Conservation (phyloP, 2,888 invertebrate species). For the Troilus luridus region DNA sequence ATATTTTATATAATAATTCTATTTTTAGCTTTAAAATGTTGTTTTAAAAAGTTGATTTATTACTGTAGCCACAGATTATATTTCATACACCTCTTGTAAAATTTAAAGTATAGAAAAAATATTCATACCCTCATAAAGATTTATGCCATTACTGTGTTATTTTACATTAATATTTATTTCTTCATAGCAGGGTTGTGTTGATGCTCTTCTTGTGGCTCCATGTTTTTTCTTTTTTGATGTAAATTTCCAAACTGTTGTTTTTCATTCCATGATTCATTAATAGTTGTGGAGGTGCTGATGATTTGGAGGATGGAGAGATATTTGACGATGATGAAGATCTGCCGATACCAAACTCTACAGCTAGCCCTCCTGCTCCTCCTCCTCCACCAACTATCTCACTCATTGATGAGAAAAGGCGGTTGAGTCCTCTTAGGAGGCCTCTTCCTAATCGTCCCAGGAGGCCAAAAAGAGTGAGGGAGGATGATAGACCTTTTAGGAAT, state of each 20-base stretch:
- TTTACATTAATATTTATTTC: neutral
- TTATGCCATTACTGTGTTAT: neutral
- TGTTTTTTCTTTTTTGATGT: neutral
- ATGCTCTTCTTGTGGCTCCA: slow-evolving; percentile 6
- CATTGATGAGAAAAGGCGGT: slow-evolving; percentile 50
- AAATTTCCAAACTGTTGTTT: slow-evolving; percentile 41
- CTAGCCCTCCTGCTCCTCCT: slow-evolving; percentile 54
- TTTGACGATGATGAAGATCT: slow-evolving; percentile 74
- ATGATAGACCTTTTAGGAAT: slow-evolving; percentile 54
- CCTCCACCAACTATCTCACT: slow-evolving; percentile 60
- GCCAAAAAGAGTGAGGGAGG: slow-evolving; percentile 58
- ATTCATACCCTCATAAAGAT: neutral
- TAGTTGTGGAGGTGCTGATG: slow-evolving; percentile 71
- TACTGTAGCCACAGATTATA: neutral
- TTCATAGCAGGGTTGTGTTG: neutral
- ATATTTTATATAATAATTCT: neutral
- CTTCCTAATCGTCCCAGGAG: slow-evolving; percentile 21
- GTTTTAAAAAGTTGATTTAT: neutral
- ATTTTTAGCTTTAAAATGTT: neutral
- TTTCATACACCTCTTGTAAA: neutral
- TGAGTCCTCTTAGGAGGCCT: slow-evolving; percentile 48
- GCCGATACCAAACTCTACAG: slow-evolving; percentile 51
- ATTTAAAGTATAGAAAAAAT: neutral
- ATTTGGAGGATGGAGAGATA: slow-evolving; percentile 91
- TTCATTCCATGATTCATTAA: slow-evolving; percentile 61